Base-by-base conservation (phyloP, 37 sponge, comb jelly and placozoan genomes). In the Corticium candelabrum region DNA sequence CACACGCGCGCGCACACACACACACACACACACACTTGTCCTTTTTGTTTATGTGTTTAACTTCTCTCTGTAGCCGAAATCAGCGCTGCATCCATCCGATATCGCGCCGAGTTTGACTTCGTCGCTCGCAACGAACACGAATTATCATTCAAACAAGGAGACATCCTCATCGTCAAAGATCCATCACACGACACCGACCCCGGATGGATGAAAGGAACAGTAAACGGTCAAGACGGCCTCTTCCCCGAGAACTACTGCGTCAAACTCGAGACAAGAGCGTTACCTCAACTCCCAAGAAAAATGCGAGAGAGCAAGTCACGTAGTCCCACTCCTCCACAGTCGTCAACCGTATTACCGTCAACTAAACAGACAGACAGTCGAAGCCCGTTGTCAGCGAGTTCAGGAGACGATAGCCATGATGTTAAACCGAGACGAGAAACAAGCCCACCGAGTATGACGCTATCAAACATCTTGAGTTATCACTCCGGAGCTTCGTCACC, bases 101-200 rank as follows among this genome's bases (percentile, higher is more conserved):
- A 70, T 15, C 7, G 31, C 5, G 73, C 73, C 36, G 35, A 35
- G 35, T 70, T 35, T 34, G 73, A 15, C 73, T 70, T 70, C 73
- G 29, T 29, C 7, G 35, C 73, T 7, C 73, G 73, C 5, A 34
- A 32, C 5, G 36, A 70, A 29, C 31, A 70, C 5, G 73, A 70
- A 15, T 32, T 70, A 5, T 7, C 33, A 15, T 70, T 70, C 73
- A 70, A 70, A 29, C 31, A 70, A 70, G 73, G 73, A 7, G 73
- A 70, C 31, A 4, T 70, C 29, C 5, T 70, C 5, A 4, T 70
- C 5, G 73, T 70, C 5, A 29, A 32, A 15, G 5, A 7, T 70
- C 11, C 62, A 27, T 50, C 62, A 21, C 11, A 11, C 62, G 15
- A 50, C 73, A 4, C 36, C 7, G 73, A 70, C 29, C 35, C 73